Evolutionary conservation across 2,797 vertebrate genomes (phyloP).

Genomic region (Limnodromus scolopaceus): DNA sequence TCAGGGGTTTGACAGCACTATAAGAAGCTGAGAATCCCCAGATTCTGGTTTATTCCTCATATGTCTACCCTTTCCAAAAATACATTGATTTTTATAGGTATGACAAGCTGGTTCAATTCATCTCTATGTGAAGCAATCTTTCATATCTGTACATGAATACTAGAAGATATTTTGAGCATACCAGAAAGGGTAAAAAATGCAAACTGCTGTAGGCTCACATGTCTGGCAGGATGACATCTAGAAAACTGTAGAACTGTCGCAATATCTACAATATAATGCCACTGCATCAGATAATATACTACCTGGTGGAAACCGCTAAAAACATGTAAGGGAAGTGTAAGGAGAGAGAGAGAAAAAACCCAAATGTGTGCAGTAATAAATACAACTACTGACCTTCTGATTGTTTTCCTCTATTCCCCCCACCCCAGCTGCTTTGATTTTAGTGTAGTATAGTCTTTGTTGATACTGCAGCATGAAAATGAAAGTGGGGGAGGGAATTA

Average conservation of each 20-base stretch:
- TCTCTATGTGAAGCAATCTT: slow-evolving; percentile 41
- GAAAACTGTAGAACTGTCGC: slow-evolving; percentile 41
- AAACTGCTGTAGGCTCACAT: slow-evolving; percentile 59
- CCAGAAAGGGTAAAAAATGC: slow-evolving; percentile 65
- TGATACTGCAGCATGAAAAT: slow-evolving; percentile 23
- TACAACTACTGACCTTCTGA: not conserved
- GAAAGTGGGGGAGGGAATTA: not conserved
- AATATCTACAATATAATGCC: slow-evolving; percentile 33
- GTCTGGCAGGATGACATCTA: slow-evolving; percentile 46
- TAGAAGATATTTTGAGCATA: slow-evolving; percentile 60
- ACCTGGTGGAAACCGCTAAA: slow-evolving; percentile 22
- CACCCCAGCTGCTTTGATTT: slow-evolving; percentile 10
- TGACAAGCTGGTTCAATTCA: slow-evolving; percentile 58
- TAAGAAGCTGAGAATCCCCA: slow-evolving; percentile 15
- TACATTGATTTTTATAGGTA: slow-evolving; percentile 53
- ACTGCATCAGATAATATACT: slow-evolving; percentile 29
- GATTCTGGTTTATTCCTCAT: slow-evolving; percentile 32
- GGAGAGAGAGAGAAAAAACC: rapidly evolving
- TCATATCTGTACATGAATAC: slow-evolving; percentile 40
- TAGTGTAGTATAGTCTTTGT: not conserved
- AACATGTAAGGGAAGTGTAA: not conserved
- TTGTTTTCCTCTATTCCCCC: not conserved
- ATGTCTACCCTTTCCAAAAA: slow-evolving; percentile 30
- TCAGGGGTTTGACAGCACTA: slow-evolving; percentile 17
- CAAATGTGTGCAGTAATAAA: not conserved